Evolutionary conservation across 1,140 invertebrate species (phyloP).

Genomic region (Diachasma alloeum): DNA sequence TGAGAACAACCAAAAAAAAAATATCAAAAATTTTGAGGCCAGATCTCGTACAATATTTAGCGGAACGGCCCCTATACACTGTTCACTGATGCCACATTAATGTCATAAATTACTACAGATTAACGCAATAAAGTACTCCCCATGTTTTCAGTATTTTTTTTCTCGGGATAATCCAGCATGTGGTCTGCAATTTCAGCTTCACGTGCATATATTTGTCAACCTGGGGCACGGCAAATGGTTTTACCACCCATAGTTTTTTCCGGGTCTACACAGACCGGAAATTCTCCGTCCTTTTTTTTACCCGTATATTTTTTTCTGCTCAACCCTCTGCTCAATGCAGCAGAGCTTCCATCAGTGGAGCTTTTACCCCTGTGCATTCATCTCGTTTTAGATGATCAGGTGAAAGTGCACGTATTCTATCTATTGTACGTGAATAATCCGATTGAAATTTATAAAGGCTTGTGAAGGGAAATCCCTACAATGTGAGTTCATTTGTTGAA

Average conservation of each 20-base stretch:
- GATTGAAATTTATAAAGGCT: slow-evolving; percentile 14
- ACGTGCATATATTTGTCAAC: neutral
- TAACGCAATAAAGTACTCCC: neutral
- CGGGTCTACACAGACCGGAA: neutral
- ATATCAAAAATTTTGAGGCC: no score
- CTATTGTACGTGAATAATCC: slow-evolving; percentile 26
- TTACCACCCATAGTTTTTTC: neutral
- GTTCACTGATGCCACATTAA: neutral
- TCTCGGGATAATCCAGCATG: neutral
- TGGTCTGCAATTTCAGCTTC: neutral
- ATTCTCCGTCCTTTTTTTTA: neutral
- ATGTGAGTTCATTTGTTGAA: neutral
- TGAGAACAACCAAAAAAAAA: no score
- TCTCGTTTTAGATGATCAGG: slow-evolving; percentile 12
- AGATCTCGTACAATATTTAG: no score
- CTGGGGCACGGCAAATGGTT: neutral
- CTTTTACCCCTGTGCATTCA: slow-evolving; percentile 13
- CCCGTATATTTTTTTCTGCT: neutral
- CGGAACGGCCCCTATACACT: no score
- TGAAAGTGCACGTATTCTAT: slow-evolving; percentile 15
- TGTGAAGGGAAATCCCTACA: neutral
- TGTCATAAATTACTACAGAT: neutral
- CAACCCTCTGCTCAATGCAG: neutral
- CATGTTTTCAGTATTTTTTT: neutral
- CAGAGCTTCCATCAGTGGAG: neutral